Evolutionary conservation across 2,113 vertebrate genomes (phyloP), one percentile per base, ranked within the genome.

Genomic region (Sinocyclocheilus anophthalmus): DNA sequence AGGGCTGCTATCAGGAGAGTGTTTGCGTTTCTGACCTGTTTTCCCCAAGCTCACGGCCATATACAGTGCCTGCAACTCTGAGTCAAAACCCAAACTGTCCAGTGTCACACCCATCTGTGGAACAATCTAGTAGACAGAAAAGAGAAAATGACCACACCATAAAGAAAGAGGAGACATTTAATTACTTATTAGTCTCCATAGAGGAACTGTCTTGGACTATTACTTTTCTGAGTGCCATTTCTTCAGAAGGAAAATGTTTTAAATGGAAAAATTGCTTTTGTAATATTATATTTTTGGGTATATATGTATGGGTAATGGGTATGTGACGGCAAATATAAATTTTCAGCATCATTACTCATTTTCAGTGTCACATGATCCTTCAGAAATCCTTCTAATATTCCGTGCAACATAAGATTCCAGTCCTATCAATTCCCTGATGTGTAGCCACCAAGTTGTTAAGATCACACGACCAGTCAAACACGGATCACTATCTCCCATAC

Each of bases 61-160:
- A 84, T 94, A 94, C 18, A 95, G 90, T 2, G 78, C 86, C 63
- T 90, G 93, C 26, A 94, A 90, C 72, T 90, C 77, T 0, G 39
- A 16, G 33, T 88, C 50, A 53, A 94, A 93, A 81, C 87, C 87
- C 37, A 89, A 83, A 69, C 83, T 18, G 24, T 87, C 83, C 14
- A 82, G 65, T n/a, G 53, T 75, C 14, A 83, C 72, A 9, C 77
- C 77, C 13, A 93, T 88, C 88, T 85, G 85, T 48, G 94, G 91
- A 65, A 94, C 87, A 76, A 84, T 53, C 94, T 95, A 87, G 72
- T 16, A 65, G 39, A 82, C 37, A 24, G 4, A n/a, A 65, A 83
- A 84, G 72, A 61, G 12, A 33, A 14, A 53, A 57, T 33, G 14
- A 81, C 24, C 57, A 24, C 42, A n/a, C 18, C 33, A 81, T 33